Evolutionary conservation across 1,140 invertebrate species (phyloP).

Genomic region (Brachionus rotundiformis): DNA sequence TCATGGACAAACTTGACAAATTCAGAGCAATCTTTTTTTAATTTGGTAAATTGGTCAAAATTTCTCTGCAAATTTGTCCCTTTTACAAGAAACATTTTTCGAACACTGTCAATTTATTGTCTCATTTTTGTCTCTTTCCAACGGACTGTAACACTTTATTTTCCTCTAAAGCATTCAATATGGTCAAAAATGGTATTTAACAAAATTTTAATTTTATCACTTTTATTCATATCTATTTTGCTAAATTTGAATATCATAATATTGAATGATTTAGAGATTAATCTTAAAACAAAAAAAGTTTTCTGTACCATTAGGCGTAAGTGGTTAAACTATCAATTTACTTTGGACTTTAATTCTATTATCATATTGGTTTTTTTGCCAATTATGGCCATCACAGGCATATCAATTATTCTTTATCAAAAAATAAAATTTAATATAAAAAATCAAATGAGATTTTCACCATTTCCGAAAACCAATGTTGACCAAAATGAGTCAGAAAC

Average conservation of each 20-base stretch:
- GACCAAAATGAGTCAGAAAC: not conserved
- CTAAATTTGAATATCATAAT: not conserved
- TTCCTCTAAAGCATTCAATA: not conserved
- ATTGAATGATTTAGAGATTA: not conserved
- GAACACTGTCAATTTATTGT: not conserved
- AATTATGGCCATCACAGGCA: not conserved
- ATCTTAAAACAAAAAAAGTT: not conserved
- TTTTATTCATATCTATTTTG: not conserved
- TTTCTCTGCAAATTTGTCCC: not conserved
- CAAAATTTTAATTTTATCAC: not conserved
- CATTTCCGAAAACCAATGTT: not conserved
- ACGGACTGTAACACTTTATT: not conserved
- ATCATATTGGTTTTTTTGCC: not conserved
- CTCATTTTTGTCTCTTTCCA: not conserved
- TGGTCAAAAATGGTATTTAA: not conserved
- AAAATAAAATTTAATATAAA: not conserved
- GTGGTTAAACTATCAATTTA: not conserved
- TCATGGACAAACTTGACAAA: not conserved
- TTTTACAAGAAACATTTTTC: not conserved
- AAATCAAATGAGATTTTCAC: not conserved
- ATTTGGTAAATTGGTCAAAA: not conserved
- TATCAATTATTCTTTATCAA: not conserved
- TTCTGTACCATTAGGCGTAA: not conserved
- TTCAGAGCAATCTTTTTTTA: not conserved
- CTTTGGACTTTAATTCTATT: not conserved